Evolutionary conservation across 2,113 vertebrate genomes (phyloP).

Genomic region (Solea solea): DNA sequence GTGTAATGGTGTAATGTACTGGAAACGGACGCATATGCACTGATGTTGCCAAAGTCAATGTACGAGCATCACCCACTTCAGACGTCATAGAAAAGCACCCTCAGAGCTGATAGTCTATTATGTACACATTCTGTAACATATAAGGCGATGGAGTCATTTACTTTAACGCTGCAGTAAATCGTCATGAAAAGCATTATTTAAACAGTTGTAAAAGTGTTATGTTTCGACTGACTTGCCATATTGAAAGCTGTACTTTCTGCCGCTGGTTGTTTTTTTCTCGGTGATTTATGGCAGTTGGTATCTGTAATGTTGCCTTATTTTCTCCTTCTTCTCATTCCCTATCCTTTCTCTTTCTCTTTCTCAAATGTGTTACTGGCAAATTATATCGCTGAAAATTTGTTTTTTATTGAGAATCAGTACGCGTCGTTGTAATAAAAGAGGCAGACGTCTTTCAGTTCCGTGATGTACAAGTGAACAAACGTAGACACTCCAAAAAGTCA

Average conservation of each 20-base stretch:
- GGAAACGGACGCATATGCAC: too few species aligned
- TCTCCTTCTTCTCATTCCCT: too few species aligned
- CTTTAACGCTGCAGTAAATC: neutral
- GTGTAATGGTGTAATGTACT: slow-evolving; percentile 3
- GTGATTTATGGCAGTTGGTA: too few species aligned
- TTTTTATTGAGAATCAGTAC: neutral
- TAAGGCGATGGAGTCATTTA: neutral
- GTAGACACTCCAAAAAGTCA: neutral
- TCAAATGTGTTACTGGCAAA: neutral
- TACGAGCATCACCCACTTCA: too few species aligned
- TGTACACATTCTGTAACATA: too few species aligned
- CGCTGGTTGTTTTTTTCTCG: too few species aligned
- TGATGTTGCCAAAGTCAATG: too few species aligned
- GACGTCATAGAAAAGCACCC: too few species aligned
- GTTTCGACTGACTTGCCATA: neutral
- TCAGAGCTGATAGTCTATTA: too few species aligned
- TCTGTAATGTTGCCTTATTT: too few species aligned
- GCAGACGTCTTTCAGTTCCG: neutral
- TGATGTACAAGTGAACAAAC: neutral
- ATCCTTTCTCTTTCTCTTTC: too few species aligned
- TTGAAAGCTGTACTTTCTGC: neutral
- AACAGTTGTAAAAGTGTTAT: neutral
- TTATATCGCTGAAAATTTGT: neutral
- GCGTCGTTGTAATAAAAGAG: neutral
- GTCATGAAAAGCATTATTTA: neutral